Evolutionary conservation across 2,113 vertebrate species (phyloP).

Genomic region (Pimephales promelas): DNA sequence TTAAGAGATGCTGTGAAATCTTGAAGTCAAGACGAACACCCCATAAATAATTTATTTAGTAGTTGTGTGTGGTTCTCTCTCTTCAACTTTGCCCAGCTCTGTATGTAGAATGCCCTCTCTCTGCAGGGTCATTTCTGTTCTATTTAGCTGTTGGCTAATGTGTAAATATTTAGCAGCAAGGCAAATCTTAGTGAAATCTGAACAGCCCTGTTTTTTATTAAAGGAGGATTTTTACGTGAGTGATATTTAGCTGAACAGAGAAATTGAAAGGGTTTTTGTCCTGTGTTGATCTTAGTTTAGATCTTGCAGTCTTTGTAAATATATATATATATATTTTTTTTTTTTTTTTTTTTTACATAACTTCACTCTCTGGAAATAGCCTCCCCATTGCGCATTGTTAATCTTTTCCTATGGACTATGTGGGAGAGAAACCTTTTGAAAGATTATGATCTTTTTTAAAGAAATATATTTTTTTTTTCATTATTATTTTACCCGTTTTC

Average conservation of each 20-base stretch:
- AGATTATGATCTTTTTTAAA: not conserved
- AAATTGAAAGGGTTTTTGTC: not conserved
- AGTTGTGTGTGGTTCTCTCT: not conserved
- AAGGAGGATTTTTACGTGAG: not conserved
- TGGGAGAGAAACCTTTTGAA: not conserved
- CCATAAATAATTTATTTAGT: slow-evolving; percentile 3
- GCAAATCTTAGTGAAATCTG: not conserved
- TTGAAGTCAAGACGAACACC: slow-evolving; percentile 13
- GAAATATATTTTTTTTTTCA: not conserved
- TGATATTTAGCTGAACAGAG: not conserved
- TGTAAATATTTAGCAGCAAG: not conserved
- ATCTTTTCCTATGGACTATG: not conserved
- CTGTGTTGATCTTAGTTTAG: too few relatives aligned
- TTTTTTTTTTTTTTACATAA: not conserved
- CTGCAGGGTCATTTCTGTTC: not conserved
- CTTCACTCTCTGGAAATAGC: not conserved
- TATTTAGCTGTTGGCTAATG: not conserved
- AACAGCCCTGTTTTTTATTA: not conserved
- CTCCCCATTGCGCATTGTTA: not conserved
- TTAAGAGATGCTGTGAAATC: slow-evolving; percentile 22
- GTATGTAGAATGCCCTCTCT: not conserved
- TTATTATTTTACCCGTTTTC: not conserved
- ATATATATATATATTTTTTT: too few relatives aligned
- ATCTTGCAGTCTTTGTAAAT: too few relatives aligned
- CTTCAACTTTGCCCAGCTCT: not conserved